phyloP scores from a whole-genome alignment of 2,888 invertebrate species.

The Syritta pipiens region DNA sequence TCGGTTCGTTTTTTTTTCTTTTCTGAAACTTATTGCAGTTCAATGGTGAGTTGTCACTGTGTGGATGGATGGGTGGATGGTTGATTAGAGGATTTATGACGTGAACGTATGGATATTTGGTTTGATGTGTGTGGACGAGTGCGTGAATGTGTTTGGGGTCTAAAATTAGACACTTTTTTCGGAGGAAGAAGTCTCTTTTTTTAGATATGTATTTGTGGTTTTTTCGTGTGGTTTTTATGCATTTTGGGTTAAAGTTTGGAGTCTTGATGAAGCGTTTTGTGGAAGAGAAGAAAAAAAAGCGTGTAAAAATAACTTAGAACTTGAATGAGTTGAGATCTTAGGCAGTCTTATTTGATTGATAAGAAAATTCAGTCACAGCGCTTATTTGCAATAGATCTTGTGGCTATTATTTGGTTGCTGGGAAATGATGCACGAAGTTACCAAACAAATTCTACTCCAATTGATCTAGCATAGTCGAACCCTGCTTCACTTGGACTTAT shows the following conservation, averaged over 20 bases:
- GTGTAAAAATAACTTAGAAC: too few relatives aligned
- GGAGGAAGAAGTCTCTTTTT: not conserved
- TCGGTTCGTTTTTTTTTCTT: conserved; percentile 43
- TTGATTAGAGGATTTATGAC: conserved; percentile 52
- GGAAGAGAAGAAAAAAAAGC: not conserved
- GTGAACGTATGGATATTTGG: conserved; percentile 18
- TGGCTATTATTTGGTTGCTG: too few relatives aligned
- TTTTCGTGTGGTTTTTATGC: not conserved
- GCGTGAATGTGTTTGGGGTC: conserved; percentile 18
- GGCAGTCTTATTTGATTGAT: too few relatives aligned
- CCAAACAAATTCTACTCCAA: too few relatives aligned
- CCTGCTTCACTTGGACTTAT: too few relatives aligned
- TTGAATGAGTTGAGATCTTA: too few relatives aligned
- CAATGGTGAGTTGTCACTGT: conserved; percentile 51
- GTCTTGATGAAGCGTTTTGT: not conserved
- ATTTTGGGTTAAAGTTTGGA: too few relatives aligned
- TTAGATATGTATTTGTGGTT: not conserved
- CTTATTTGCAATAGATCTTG: not conserved
- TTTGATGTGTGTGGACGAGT: not conserved
- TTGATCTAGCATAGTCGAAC: too few relatives aligned
- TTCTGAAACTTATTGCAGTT: conserved; percentile 48
- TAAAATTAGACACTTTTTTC: conserved; percentile 38
- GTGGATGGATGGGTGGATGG: conserved; percentile 40
- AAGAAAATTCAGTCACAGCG: too few relatives aligned
- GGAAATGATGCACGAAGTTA: too few relatives aligned